Conservation (phyloP, 2,797 vertebrate genomes). For the Schizopygopsis pylzovi region DNA sequence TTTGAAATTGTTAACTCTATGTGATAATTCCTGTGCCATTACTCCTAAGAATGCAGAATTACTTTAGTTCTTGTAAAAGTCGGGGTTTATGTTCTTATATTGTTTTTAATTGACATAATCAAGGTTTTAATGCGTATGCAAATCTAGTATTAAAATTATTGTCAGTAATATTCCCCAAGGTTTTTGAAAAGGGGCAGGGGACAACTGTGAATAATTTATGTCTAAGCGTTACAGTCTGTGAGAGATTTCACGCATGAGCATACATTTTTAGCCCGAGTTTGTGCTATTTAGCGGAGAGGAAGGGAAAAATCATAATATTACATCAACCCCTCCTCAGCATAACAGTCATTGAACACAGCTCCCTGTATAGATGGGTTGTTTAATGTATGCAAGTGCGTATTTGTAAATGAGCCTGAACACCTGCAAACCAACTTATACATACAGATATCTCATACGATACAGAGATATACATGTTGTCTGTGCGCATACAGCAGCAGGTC, state of each 20-base stretch:
- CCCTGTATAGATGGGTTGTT: constrained; percentile 1
- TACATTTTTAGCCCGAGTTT: constrained; percentile 46
- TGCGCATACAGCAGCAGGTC: constrained; percentile 4
- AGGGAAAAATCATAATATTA: constrained; percentile 36
- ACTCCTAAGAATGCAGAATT: constrained; percentile 10
- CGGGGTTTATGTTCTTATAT: neutral
- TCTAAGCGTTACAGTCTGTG: constrained; percentile 44
- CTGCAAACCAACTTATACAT: no score
- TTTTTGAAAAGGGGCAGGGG: constrained; percentile 36
- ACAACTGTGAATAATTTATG: constrained; percentile 57
- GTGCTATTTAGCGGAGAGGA: constrained; percentile 40
- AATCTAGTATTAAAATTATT: constrained; percentile 11
- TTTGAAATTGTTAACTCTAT: constrained; percentile 61
- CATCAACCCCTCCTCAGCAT: constrained; percentile 33
- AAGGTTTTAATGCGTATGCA: constrained; percentile 29
- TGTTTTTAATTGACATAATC: constrained; percentile 13
- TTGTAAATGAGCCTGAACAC: neutral
- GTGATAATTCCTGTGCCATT: constrained; percentile 54
- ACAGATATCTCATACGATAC: no score
- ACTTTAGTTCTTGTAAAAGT: neutral
- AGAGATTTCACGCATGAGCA: constrained; percentile 52
- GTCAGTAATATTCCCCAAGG: constrained; percentile 42
- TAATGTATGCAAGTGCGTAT: neutral
- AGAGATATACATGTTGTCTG: neutral
- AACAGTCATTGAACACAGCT: constrained; percentile 26